Evolutionary conservation across 92 coral and sea anemone genomes (phyloP), one percentile per base, ranked within the genome.

Genomic region (Epizoanthus rinbou): DNA sequence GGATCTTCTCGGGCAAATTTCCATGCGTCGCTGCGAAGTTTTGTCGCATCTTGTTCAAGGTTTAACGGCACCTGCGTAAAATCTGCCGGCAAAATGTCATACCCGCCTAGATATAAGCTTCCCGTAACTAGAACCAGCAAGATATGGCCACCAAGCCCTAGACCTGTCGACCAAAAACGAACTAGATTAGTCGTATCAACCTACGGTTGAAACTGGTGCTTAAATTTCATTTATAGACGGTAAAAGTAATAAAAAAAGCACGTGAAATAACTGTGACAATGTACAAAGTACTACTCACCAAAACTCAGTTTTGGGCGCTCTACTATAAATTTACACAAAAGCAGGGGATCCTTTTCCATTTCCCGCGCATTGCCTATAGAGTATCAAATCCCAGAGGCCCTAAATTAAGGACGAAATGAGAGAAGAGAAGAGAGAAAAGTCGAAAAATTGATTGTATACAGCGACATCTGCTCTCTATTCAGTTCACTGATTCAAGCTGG

Each of bases 1-100:
- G 91, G 86, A 74, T 93, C 94, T 71, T 95, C 97, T 58, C 97
- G 92, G 41, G 89, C 98, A 73, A 91, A 95, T 33, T 91, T 93
- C 98, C 98, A 95, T 1, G 98, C 98, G 75, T 95, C 98, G n/a
- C 95, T 94, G 45, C 98, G 86, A 18, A 95, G 91, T 74, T 95
- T 95, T 22, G 98, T 89, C 73, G 81, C 90, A 73, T 93, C 97
- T 39, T 89, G 73, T 83, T 95, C 98, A 16, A 95, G 91, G 73
- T 95, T 95, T 59, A 95, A 84, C 7, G 98, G 98, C 45, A 95
- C 98, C 28, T 88, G 93, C 3, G 93, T 93, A 58, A 95, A 95
- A 75, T 95, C 98, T 59, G 97, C 95, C 79, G 98, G 98, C 63
- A 95, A 82, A 59, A 95, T 93, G 39, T 95, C 98, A 70, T 93